Conservation (phyloP, 2,113 vertebrate species). For the Lasiurus cinereus region DNA sequence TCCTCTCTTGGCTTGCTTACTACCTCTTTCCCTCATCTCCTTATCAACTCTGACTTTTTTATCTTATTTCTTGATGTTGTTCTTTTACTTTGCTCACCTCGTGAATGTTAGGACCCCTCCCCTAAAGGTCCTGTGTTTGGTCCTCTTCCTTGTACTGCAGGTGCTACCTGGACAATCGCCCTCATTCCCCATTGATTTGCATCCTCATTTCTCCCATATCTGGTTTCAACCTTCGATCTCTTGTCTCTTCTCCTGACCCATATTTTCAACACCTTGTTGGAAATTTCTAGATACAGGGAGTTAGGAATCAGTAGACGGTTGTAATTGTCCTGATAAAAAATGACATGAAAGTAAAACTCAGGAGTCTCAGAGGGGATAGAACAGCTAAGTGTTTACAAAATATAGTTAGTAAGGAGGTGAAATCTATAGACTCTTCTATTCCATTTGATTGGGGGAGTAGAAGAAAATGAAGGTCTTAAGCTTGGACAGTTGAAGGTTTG, state of each 20-base stretch:
- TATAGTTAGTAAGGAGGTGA: not conserved
- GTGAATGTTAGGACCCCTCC: not conserved
- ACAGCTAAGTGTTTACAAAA: not conserved
- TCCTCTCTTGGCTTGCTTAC: not conserved
- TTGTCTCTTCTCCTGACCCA: not conserved
- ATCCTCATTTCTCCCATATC: not conserved
- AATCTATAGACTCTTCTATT: not conserved
- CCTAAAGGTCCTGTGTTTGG: not conserved
- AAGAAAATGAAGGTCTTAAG: not conserved
- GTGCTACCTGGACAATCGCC: not conserved
- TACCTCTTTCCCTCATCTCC: not conserved
- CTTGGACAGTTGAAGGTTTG: not conserved
- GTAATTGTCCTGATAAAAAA: not conserved
- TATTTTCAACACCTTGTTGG: not conserved
- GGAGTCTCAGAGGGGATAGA: not conserved
- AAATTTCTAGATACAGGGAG: not conserved
- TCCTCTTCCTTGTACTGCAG: not conserved
- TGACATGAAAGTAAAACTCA: not conserved
- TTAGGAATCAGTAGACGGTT: constrained; percentile 1
- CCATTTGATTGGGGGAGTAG: not conserved
- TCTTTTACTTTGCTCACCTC: not conserved
- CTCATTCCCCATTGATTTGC: not conserved
- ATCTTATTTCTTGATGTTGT: not conserved
- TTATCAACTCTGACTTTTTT: not conserved
- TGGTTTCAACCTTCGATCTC: not conserved